Evolutionary conservation across 2,888 invertebrate species (phyloP).

Genomic region (Hermodice carunculata): DNA sequence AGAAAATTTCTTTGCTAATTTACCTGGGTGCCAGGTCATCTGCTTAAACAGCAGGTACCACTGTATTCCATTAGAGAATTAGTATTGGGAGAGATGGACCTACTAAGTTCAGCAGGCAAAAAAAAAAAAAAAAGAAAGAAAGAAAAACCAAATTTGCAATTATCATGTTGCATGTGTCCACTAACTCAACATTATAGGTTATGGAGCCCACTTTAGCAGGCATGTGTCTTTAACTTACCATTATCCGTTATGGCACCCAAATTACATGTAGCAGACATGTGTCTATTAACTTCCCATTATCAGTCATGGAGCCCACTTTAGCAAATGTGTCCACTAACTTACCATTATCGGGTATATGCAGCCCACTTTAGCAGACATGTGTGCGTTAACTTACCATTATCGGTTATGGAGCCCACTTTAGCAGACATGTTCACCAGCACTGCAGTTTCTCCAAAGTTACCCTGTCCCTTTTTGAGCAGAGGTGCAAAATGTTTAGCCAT

Average conservation of each 20-base stretch:
- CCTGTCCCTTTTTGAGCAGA: constrained; percentile 46
- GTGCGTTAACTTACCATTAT: constrained; percentile 26
- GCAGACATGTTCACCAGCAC: constrained; percentile 60
- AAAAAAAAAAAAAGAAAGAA: no score
- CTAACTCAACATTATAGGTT: constrained; percentile 16
- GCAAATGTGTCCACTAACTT: constrained; percentile 59
- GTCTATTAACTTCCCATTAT: constrained; percentile 45
- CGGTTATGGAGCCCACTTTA: constrained; percentile 41
- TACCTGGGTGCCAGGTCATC: no score
- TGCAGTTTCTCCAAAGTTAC: constrained; percentile 45
- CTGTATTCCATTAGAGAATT: no score
- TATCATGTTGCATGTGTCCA: constrained; percentile 49
- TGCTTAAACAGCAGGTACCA: no score
- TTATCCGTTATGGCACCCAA: no score
- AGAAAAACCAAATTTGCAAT: no score
- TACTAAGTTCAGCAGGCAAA: no score
- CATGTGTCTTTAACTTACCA: no score
- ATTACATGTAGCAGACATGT: neutral
- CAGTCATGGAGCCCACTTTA: constrained; percentile 52
- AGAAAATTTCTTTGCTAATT: no score
- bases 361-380: constrained; percentile 57
- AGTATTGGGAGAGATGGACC: no score
- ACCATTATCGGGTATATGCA: no score
- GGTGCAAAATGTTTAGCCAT: constrained; percentile 54
- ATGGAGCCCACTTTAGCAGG: constrained; percentile 51